Evolutionary conservation across 2,888 invertebrate genomes (phyloP), one percentile per base, ranked within the genome.

Genomic region (Oscheius sp.): DNA sequence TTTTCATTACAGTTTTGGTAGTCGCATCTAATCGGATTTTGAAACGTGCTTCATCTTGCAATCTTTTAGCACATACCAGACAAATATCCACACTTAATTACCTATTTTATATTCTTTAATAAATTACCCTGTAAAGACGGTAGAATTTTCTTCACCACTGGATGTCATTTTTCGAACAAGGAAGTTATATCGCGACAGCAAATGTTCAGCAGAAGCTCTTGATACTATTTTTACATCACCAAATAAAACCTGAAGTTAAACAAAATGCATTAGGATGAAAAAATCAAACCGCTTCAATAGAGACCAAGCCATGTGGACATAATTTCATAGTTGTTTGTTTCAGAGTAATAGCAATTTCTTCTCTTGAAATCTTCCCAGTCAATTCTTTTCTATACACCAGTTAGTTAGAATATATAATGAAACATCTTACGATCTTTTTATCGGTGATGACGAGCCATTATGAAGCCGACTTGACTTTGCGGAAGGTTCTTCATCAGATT

Each of bases 191-290:
- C 74, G 67, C 8, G 70, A 38, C 5, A 83, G 65, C 38, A 83
- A 49, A 5, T 64, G 45, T 22, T 78, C 75, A 0, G 78, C 77
- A 2, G 77, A 77, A 1, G 50, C 54, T 26, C 77, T 63, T 2
- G 73, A 65, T 8, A 83, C 84, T 1, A 78, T 80, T 57, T 85
- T 84, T 26, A 81, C 74, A 24, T 83, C 79, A 17, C 83, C 84
- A 24, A 56, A 73, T 0, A 77, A 67, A 59, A 79, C 74, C 71
- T 74, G 50, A 20, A 71, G 24, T 41, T 5, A 6, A 32, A 14
- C 20, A 4, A 45, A 51, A 17, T 12, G 12, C 12, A 63, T 17
- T 30, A 9, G 4, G 12, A 12, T 26, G 5, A 12, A 17, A 45
- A 63, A 41, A 2, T 24, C 24, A 26, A 17, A 82, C 73, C 36